Base-by-base conservation (phyloP, 2,797 vertebrate genomes). In the Vireo griseus region DNA sequence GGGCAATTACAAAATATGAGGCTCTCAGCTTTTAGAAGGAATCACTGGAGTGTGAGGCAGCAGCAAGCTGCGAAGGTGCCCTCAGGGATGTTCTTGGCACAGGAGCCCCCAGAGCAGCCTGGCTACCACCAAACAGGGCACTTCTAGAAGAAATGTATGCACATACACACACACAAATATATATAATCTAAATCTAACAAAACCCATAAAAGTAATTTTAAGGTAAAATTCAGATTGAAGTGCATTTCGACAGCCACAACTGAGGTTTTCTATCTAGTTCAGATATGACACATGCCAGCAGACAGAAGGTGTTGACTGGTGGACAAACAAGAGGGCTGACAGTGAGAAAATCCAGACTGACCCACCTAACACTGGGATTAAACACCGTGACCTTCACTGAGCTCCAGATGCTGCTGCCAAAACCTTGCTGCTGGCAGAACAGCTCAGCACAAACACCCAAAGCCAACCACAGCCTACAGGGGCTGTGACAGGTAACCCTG, bases 361-460 rank as follows among this genome's bases (percentile, higher is more conserved):
- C 35, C 75, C 78, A 86, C 62, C 59, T 65, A 58, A 68, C 5
- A 3, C 45, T 57, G 12, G 2, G 40, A 26, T 26, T 7, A 44
- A 86, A 66, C 24, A 21, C 42, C 5, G 4, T 5, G 39, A 50
- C 52, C 54, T 94, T 16, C 2, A 9, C 0, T 62, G 48, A 86
- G 59, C 67, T 81, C 44, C 6, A 4, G 83, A 24, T 14, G 48
- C n/a, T 0, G 1, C 66, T 84, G 74, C 61, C 57, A 79, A 91
- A 74, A 33, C 22, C 57, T 55, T 0, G 2, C 50, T 72, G 59
- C 55, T 0, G 3, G 77, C 40, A 67, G 66, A 52, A 74, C 0
- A 1, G 51, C 76, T 90, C 65, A 37, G 55, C 31, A 7, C 9
- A 1, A 77, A 47, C 79, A 57, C 22, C 33, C 86, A 51, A 90